phyloP scores from a whole-genome alignment of 2,113 vertebrate genomes.

The Gallinago jamesoni region DNA sequence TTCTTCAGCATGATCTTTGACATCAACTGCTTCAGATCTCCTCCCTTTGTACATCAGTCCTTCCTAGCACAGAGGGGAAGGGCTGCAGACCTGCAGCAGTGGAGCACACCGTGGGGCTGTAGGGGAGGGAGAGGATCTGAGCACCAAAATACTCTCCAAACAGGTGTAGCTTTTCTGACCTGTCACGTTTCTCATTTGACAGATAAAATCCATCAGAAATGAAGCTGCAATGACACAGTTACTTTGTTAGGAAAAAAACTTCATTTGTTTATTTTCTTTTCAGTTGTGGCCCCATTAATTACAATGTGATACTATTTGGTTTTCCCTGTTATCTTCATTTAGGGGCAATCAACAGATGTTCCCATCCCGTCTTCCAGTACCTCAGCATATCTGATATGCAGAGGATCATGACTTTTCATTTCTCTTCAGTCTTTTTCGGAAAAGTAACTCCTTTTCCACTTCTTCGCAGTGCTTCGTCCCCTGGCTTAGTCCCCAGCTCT shows the following conservation, averaged over 20 bases:
- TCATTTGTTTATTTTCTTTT: background rate
- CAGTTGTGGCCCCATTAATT: background rate
- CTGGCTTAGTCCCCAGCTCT: background rate
- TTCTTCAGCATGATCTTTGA: background rate
- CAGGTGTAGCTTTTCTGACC: background rate
- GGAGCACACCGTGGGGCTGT: background rate
- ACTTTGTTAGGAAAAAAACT: background rate
- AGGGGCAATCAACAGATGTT: background rate
- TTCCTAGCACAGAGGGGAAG: background rate
- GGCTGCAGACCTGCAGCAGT: background rate
- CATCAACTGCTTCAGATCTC: background rate
- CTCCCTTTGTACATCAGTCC: background rate
- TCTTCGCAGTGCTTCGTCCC: background rate
- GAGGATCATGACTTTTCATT: background rate
- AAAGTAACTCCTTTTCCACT: background rate
- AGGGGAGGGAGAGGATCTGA: background rate
- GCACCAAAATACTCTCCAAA: background rate
- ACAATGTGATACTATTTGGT: background rate
- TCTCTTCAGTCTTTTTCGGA: background rate
- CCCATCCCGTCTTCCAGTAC: background rate
- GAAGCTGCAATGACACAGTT: background rate
- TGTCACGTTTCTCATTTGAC: background rate
- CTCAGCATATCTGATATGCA: background rate
- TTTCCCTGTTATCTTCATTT: background rate
- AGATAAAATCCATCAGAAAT: background rate